These are phyloP conservation scores for Ceratina japonica DNA, from an alignment of 1,140 invertebrate species.

Conservation along the genomic window DNA sequence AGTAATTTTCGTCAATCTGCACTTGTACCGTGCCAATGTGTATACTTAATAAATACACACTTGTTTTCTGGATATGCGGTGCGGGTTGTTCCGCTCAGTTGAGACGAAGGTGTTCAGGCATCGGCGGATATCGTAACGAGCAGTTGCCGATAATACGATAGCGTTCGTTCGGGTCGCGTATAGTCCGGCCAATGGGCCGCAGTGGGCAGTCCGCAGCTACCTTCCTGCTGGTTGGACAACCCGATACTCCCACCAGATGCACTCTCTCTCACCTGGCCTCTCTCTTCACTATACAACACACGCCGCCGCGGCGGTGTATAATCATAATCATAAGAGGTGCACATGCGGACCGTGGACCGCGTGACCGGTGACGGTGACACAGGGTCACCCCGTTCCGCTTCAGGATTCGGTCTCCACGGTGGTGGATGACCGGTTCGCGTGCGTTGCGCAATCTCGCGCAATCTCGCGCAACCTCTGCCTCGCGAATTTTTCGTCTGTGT, in stretches of 20 bases:
- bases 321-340: conserved; percentile 63
- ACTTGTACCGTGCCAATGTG: too few relatives aligned
- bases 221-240: conserved; percentile 75
- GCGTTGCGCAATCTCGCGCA: conserved; percentile 2
- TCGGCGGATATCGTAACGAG: conserved; percentile 56
- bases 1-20: too few relatives aligned
- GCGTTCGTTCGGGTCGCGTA: conserved; percentile 58
- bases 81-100: conserved; percentile 30
- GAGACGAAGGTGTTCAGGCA: conserved; percentile 15
- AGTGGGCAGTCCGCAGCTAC: conserved; percentile 75
- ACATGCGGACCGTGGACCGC: conserved; percentile 11
- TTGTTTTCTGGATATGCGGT: too few relatives aligned
- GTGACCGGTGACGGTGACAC: conserved; percentile 11
- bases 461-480: too few relatives aligned
- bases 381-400: conserved; percentile 37
- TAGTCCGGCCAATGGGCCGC: conserved; percentile 76
- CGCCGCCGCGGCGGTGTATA: conserved; percentile 40
- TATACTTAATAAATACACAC: too few relatives aligned
- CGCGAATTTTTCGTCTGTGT: background rate
- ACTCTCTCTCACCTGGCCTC: conserved; percentile 55
- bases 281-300: conserved; percentile 43
- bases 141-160: conserved; percentile 65
- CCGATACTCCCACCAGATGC: conserved; percentile 66
- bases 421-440: background rate
- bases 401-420: conserved; percentile 1